Conservation (phyloP, 2,888 invertebrate species). For the Pteria penguin region DNA sequence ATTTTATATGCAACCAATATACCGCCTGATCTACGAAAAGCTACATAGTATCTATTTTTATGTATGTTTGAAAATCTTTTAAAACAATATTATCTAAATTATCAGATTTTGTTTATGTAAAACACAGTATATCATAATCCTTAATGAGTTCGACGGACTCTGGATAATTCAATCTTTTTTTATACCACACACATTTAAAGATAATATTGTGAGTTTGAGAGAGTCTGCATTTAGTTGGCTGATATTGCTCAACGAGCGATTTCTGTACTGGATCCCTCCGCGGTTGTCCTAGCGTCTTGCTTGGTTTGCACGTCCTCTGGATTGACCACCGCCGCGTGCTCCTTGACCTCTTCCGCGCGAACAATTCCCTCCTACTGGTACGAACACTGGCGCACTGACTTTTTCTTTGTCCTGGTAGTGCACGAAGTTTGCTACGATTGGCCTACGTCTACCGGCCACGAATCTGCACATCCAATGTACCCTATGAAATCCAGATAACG, state of each 20-base stretch:
- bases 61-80: no score
- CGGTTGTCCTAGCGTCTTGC: slow-evolving; percentile 5
- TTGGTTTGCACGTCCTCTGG: neutral
- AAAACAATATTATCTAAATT: no score
- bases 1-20: no score
- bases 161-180: no score
- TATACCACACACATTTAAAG: no score
- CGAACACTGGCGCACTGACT: neutral
- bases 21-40: no score
- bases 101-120: no score
- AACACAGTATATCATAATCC: no score
- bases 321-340: neutral
- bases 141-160: no score
- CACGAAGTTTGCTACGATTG: slow-evolving; percentile 30
- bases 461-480: slow-evolving; percentile 18
- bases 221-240: neutral
- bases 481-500: slow-evolving; percentile 19
- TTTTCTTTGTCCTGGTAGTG: slow-evolving; percentile 28
- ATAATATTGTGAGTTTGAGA: neutral
- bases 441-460: slow-evolving; percentile 2
- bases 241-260: neutral
- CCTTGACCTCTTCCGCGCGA: neutral
- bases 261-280: slow-evolving; percentile 6
- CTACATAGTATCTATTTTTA: no score
- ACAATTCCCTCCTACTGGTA: neutral